Conservation (phyloP, 2,888 invertebrate genomes). For the Rapana venosa region DNA sequence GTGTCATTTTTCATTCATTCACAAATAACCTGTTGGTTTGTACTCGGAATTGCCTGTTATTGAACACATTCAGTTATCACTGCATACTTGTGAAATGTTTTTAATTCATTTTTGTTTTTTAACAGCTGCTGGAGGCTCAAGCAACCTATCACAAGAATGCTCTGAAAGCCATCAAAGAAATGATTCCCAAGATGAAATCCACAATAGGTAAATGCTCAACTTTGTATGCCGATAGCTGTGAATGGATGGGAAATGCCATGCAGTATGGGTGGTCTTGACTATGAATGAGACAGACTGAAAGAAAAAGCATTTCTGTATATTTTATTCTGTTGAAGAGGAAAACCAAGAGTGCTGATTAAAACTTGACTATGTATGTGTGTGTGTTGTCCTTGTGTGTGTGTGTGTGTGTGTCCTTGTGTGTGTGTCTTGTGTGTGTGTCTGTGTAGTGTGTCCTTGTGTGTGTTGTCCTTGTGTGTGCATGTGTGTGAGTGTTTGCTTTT, state of each 20-base stretch:
- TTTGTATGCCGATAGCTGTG: not conserved
- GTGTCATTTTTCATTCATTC: too few relatives aligned
- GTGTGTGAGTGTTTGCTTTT: not conserved
- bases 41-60: too few relatives aligned
- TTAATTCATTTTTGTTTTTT: conserved; percentile 18
- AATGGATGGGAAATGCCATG: not conserved
- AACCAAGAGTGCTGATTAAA: too few relatives aligned
- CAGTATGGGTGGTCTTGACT: not conserved
- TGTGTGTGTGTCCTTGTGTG: not conserved
- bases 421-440: not conserved
- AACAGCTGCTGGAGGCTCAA: conserved; percentile 90
- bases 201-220: conserved; percentile 82
- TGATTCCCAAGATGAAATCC: conserved; percentile 87
- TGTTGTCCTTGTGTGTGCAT: not conserved
- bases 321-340: too few relatives aligned
- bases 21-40: too few relatives aligned
- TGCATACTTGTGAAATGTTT: too few relatives aligned
- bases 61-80: too few relatives aligned
- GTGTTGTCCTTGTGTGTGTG: not conserved
- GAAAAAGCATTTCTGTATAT: too few relatives aligned
- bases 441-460: not conserved
- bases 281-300: too few relatives aligned
- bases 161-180: conserved; percentile 87
- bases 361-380: not conserved
- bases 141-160: conserved; percentile 91